A percentile compares a stretch with the other conserved stretches of the same genome.
Conservation (phyloP, 2,888 invertebrate species). For the Cosmia pyralina region DNA sequence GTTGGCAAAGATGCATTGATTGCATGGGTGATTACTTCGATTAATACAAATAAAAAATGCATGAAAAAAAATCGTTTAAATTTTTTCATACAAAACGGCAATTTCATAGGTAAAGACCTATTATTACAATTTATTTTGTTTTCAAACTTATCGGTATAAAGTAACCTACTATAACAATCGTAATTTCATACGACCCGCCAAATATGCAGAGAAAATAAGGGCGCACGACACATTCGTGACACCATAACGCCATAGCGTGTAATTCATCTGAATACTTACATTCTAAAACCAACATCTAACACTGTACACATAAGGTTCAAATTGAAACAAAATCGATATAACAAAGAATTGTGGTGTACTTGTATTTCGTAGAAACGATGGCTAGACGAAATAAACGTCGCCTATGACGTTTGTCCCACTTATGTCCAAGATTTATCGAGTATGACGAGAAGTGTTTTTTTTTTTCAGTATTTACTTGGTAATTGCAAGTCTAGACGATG, state of each 20-base stretch:
- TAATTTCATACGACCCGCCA: conserved; percentile 52
- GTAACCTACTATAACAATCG: conserved; percentile 42
- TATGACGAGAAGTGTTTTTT: conserved; percentile 55
- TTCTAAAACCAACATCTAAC: conserved; percentile 59
- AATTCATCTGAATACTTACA: conserved; percentile 57
- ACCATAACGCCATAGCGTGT: conserved; percentile 80
- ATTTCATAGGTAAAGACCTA: too few species aligned
- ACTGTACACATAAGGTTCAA: conserved; percentile 64
- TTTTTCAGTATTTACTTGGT: conserved; percentile 35
- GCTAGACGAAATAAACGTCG: conserved; percentile 79
- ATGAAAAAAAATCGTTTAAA: too few species aligned
- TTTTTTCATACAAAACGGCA: too few species aligned
- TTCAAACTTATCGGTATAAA: conserved; percentile 18
- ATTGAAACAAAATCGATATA: conserved; percentile 51
- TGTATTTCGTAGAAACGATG: conserved; percentile 73
- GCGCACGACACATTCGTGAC: conserved; percentile 85
- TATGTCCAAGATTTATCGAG: conserved; percentile 65
- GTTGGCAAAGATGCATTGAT: too few species aligned
- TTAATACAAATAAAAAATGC: too few species aligned
- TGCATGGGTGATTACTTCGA: too few species aligned
- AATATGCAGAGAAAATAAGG: conserved; percentile 79
- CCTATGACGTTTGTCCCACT: conserved; percentile 71
- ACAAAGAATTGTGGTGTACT: conserved; percentile 65
- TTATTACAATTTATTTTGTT: background rate
- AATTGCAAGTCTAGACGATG: conserved; percentile 58